These are phyloP conservation scores for Fregetta grallaria DNA, from an alignment of 2,113 vertebrate species.

Conservation along the genomic window DNA sequence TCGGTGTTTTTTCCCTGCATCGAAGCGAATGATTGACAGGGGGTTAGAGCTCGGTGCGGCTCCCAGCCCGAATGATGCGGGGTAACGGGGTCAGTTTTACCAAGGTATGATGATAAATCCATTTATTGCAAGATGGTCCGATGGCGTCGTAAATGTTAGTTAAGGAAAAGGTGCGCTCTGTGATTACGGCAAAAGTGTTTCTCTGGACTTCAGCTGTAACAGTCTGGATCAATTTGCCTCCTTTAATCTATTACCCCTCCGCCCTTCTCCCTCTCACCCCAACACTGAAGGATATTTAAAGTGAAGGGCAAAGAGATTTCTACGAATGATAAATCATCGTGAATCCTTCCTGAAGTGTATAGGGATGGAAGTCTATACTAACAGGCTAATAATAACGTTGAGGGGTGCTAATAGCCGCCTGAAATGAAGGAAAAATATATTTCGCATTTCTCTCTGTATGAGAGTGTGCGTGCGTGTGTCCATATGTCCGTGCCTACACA, in stretches of 20 bases:
- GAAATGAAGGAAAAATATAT: neutral
- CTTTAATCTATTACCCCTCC: neutral
- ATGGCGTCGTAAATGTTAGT: neutral
- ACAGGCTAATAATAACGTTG: neutral
- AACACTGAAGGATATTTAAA: neutral
- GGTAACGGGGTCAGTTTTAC: neutral
- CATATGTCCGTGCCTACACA: neutral
- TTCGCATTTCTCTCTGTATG: neutral
- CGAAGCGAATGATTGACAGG: neutral
- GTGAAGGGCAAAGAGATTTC: slow-evolving; percentile 22
- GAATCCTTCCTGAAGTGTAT: neutral
- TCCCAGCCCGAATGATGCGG: neutral
- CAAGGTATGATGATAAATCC: neutral
- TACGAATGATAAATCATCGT: neutral
- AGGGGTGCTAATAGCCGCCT: neutral
- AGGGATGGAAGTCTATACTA: neutral
- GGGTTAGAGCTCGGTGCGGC: neutral
- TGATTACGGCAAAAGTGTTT: neutral
- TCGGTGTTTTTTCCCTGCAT: neutral
- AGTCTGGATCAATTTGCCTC: slow-evolving; percentile 3
- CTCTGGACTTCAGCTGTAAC: neutral
- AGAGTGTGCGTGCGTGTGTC: neutral
- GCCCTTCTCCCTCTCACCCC: neutral
- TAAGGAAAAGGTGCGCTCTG: neutral
- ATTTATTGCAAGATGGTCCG: neutral